phyloP scores from a whole-genome alignment of 2,888 invertebrate species.

The Celastrina argiolus region DNA sequence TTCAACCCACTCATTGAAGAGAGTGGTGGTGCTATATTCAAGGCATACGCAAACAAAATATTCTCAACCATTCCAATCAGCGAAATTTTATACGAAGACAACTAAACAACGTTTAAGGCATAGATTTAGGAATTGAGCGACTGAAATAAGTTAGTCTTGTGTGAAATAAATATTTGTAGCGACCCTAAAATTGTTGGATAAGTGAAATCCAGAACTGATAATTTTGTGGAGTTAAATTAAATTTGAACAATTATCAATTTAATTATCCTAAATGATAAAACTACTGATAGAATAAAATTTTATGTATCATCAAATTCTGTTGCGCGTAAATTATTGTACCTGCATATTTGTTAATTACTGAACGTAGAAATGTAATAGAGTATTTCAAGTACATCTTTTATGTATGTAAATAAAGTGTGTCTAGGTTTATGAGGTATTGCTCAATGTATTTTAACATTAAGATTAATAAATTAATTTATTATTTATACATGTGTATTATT shows the following conservation, averaged over 20 bases:
- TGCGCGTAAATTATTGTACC: neutral
- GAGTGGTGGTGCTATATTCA: constrained; percentile 79
- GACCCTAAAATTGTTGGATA: too few relatives aligned
- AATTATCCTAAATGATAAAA: too few relatives aligned
- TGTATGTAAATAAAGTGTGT: neutral
- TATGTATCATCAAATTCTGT: too few relatives aligned
- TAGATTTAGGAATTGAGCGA: neutral
- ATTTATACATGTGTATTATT: neutral
- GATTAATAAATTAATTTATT: constrained; percentile 17
- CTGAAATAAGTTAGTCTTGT: neutral
- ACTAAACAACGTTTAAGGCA: neutral
- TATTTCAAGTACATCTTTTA: neutral
- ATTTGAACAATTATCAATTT: too few relatives aligned
- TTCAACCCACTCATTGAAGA: constrained; percentile 84
- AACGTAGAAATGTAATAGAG: neutral
- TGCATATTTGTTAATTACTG: neutral
- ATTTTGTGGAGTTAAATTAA: too few relatives aligned
- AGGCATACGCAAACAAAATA: constrained; percentile 78
- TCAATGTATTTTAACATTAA: neutral
- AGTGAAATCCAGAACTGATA: too few relatives aligned
- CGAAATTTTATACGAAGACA: constrained; percentile 71
- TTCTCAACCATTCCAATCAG: constrained; percentile 77
- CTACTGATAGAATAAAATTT: too few relatives aligned
- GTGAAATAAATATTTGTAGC: neutral
- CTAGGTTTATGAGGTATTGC: constrained; percentile 4